Evolutionary conservation across 2,888 invertebrate species (phyloP).

Genomic region (Cataglyphis cursor): DNA sequence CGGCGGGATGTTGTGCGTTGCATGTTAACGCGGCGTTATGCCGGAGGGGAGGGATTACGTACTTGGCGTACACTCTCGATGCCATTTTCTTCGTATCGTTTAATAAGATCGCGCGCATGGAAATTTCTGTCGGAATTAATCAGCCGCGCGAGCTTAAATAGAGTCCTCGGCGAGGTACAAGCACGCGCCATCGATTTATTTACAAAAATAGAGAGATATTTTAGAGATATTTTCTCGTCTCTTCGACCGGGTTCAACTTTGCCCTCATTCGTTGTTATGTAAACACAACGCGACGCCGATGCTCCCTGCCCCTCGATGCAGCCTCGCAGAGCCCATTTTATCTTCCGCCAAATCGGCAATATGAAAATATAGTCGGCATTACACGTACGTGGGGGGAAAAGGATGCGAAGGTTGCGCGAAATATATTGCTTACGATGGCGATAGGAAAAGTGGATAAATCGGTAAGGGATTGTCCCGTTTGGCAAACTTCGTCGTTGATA

Average conservation of each 20-base stretch:
- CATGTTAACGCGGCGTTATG: constrained; percentile 52
- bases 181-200: not conserved
- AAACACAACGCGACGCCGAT: not conserved
- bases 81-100: constrained; percentile 48
- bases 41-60: constrained; percentile 37
- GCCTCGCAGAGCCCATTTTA: not conserved
- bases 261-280: not conserved
- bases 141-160: constrained; percentile 16
- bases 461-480: constrained; percentile 35
- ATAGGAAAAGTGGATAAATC: constrained; percentile 38
- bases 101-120: constrained; percentile 46
- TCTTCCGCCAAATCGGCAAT: not conserved
- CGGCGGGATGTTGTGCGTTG: constrained; percentile 1
- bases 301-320: not conserved
- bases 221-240: not conserved
- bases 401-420: not conserved
- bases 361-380: constrained; percentile 15
- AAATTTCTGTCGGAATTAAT: constrained; percentile 31
- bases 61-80: constrained; percentile 17
- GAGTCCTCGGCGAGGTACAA: not conserved
- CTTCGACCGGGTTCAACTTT: too few species aligned
- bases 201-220: not conserved
- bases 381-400: not conserved
- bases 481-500: constrained; percentile 33
- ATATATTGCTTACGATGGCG: constrained; percentile 19